These are phyloP conservation scores for Apteryx owenii DNA, from an alignment of 2,113 vertebrate species.

Conservation along the genomic window DNA sequence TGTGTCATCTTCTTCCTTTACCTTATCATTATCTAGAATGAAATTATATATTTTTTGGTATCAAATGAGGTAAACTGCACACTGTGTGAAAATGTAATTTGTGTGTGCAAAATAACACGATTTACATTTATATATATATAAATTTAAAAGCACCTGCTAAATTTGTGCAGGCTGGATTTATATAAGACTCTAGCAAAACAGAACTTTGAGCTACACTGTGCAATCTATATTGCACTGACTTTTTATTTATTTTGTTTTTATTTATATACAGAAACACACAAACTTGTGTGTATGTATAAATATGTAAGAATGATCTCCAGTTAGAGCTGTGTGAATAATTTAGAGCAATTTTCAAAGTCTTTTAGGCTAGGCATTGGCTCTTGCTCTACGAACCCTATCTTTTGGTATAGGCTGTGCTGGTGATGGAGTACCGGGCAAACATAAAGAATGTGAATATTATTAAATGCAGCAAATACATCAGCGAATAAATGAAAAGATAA, in stretches of 20 bases:
- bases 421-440: not conserved
- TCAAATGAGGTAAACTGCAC: not conserved
- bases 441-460: not conserved
- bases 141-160: slow-evolving; percentile 42
- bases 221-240: slow-evolving; percentile 32
- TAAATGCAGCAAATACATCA: not conserved
- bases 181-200: not conserved
- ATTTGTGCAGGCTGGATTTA: slow-evolving; percentile 39
- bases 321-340: slow-evolving; percentile 27
- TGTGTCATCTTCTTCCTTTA: slow-evolving; percentile 40
- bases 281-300: not conserved
- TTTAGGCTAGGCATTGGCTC: not conserved
- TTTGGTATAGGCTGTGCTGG: not conserved
- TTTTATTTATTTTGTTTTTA: slow-evolving; percentile 49
- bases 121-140: slow-evolving; percentile 22
- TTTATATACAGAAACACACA: slow-evolving; percentile 31
- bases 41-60: slow-evolving; percentile 23
- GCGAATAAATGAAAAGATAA: not conserved
- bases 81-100: slow-evolving; percentile 23
- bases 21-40: slow-evolving; percentile 39
- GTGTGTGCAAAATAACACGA: slow-evolving; percentile 33
- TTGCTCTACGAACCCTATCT: not conserved
- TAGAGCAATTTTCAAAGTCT: slow-evolving; percentile 7
- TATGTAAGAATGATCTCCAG: slow-evolving; percentile 38
- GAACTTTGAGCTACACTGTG: not conserved